Base-by-base conservation (phyloP, 2,888 invertebrate species). In the Cyclophora punctaria region DNA sequence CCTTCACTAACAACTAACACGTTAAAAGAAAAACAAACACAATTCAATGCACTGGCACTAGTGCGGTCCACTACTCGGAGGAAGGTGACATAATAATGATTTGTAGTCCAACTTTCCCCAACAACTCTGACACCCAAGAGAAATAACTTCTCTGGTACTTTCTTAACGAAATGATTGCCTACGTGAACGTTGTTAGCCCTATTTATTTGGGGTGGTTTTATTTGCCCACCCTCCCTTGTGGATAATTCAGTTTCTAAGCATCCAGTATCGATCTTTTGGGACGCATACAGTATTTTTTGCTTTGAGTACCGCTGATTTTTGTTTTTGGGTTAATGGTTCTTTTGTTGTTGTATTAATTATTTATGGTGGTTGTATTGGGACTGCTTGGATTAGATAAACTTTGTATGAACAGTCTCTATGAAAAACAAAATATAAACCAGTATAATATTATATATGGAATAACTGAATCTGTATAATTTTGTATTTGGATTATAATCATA, bases 151-250 rank as follows among this genome's bases (percentile, higher is more conserved):
- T 66, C 77, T 75, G 73, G 75, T 79, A 83, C 76, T 84, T 84
- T 83, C 82, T 83, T 86, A 85, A 83, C 83, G 82, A 83, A 86
- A 87, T 85, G 84, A 87, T 86, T 85, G 84, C 83, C 80, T 83
- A 84, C 84, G 82, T 87, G 84, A 74, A 78, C 73, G 75, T 83
- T 82, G 83, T 85, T 83, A 83, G 82, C 70, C 71, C 78, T 81
- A 81, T 85, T 84, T 86, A 83, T 84, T 82, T 80, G 75, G 78
- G 74, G 78, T 75, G 77, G 77, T 78, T 84, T 82, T 86, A 83
- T 86, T 86, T 83, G 79, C 83, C 75, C 77, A 72, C 71, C 65
- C 69, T 81, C 83, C 81, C 83, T 58, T 55, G 78, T 71, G 82
- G 83, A 83, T 86, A 85, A 86, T 86, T 84, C 80, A 83, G 77